Evolutionary conservation across 2,113 vertebrate species (phyloP), one percentile per base, ranked within the genome.

Genomic region (Platichthys flesus): DNA sequence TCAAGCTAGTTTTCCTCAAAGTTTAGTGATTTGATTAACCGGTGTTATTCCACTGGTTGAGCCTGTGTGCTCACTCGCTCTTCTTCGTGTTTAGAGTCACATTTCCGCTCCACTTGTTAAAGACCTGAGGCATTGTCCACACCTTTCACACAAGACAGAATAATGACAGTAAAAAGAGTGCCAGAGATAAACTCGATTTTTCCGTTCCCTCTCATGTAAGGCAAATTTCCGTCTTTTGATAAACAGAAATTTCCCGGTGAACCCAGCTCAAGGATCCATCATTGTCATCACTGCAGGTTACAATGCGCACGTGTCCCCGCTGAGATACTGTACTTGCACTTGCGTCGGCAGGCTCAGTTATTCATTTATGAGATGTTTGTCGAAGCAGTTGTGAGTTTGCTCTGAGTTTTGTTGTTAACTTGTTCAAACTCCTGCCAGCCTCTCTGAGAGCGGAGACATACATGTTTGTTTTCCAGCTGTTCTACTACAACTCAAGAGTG

Each of bases 171-270:
- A 71, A 84, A 89, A 85, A 64, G 72, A 81, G 62, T 77, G 57
- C 61, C 85, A 73, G 85, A 87, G 76, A 89, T 89, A 73, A 83
- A 93, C 89, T 72, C 47, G 62, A 78, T 73, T 79, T 81, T 88
- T 89, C 86, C 84, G 45, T 79, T 86, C 81, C 80, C 5, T 67
- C 82, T 82, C 62, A 69, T 82, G 84, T 89, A 16, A 67, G 70
- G 65, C 67, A 87, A 77, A 85, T 89, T 88, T 90, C 84, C 76
- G 23, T 74, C 67, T 90, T 89, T 80, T 65, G 16, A 71, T 88
- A 90, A 93, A 93, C 92, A 81, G 62, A 74, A 9, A 4, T 82
- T 82, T 90, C 90, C 82, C 81, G 20, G 65, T 37, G 79, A 71
- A 31, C 56, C 73, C 4, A 15, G n/a, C 14, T 60, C 47, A 52